phyloP scores from a whole-genome alignment of 2,888 invertebrate species.

The Chaitophorus viminalis region DNA sequence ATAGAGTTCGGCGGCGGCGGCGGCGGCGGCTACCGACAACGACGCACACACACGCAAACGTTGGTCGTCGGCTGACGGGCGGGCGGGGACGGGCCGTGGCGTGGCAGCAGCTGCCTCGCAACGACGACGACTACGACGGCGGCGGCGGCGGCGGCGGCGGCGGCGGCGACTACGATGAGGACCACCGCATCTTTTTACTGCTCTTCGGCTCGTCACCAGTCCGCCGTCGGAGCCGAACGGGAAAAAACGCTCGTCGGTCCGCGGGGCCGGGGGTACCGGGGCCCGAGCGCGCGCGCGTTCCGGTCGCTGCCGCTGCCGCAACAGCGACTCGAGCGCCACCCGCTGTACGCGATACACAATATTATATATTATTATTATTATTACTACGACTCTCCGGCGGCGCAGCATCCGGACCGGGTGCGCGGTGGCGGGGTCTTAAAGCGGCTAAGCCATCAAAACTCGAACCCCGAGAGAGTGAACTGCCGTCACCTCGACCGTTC shows the following conservation, averaged over 20 bases:
- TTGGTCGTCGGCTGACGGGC: neutral
- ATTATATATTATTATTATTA: neutral
- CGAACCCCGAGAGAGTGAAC: constrained; percentile 40
- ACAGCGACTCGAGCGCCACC: neutral
- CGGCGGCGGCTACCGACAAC: constrained; percentile 39
- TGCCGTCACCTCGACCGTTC: neutral
- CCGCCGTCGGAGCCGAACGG: constrained; percentile 28
- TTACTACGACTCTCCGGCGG: constrained; percentile 43
- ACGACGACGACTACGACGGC: constrained; percentile 10
- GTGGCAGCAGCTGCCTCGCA: constrained; percentile 33
- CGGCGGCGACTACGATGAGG: neutral
- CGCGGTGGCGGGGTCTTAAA: constrained; percentile 9
- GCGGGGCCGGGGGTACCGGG: neutral
- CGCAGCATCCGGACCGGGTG: constrained; percentile 49
- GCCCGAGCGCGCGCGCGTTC: too few species aligned
- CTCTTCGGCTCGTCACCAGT: constrained; percentile 23
- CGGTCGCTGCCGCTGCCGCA: too few species aligned
- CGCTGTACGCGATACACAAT: neutral
- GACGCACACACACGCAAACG: neutral
- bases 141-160: neutral
- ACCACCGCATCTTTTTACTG: neutral
- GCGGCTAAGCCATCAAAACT: constrained; percentile 58
- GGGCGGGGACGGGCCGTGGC: too few species aligned
- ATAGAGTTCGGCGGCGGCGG: constrained; percentile 10
- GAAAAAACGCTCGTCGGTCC: neutral